These are phyloP conservation scores for Drosophila kikkawai DNA, from an alignment of 1,140 invertebrate genomes.

Conservation along the genomic window DNA sequence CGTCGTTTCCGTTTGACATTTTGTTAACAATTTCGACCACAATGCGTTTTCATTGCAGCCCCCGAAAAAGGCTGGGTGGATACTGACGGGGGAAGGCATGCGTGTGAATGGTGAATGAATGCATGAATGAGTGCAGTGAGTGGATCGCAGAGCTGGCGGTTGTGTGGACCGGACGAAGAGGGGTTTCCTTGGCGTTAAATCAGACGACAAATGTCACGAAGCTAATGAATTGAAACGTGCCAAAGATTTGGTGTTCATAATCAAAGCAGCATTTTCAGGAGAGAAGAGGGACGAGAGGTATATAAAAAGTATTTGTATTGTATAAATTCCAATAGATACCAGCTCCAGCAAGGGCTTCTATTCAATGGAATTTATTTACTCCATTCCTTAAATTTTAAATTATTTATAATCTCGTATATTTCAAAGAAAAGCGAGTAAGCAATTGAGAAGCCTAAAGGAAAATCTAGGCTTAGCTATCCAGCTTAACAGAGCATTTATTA, in stretches of 20 bases:
- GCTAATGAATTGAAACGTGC: conserved; percentile 83
- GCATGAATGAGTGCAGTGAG: conserved; percentile 68
- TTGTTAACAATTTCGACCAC: conserved; percentile 84
- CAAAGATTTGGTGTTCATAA: conserved; percentile 62
- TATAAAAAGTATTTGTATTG: not conserved
- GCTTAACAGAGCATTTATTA: conserved; percentile 5
- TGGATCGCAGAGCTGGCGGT: conserved; percentile 1
- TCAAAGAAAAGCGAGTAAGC: too few species aligned
- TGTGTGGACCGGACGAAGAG: not conserved
- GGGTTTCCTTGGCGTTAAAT: conserved; percentile 67
- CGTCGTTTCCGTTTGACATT: conserved; percentile 80
- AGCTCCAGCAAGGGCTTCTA: not conserved
- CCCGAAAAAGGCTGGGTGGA: conserved; percentile 16
- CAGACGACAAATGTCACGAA: conserved; percentile 82
- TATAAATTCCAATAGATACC: not conserved
- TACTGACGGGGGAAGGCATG: conserved; percentile 30
- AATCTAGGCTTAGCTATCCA: not conserved
- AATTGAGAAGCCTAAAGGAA: too few species aligned
- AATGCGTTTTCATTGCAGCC: conserved; percentile 79
- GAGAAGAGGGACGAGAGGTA: not conserved
- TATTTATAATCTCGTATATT: not conserved
- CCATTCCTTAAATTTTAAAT: not conserved
- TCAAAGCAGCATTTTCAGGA: conserved; percentile 9
- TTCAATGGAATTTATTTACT: not conserved
- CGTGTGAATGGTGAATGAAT: conserved; percentile 76